Base-by-base conservation (phyloP, 1,140 invertebrate species). In the Arctopsyche grandis region DNA sequence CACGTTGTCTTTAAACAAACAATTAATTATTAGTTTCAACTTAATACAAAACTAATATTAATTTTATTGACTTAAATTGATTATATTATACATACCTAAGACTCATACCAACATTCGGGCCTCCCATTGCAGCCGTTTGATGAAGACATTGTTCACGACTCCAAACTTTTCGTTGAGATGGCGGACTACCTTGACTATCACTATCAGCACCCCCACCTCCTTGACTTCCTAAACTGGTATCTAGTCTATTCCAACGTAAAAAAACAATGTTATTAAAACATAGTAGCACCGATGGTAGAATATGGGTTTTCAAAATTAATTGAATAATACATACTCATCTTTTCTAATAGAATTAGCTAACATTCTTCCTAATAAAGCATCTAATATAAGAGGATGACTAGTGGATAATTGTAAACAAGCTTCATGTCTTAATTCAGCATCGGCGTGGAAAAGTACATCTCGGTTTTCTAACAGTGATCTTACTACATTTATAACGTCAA, bases 401-500 rank as follows among this genome's bases (percentile, higher is more conserved):
- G 97, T 95, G 87, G 96, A 92, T 87, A 97, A 92, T 83, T 95
- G 91, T 9, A 95, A 89, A 85, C 97, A 96, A 16, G 96, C 91
- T 84, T 97, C 94, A 85, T 97, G 94, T 74, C 97, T 86, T 22
- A 96, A 85, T 80, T 95, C 94, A 0, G 94, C 91, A 12, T 94
- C 90, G 60, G 97, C 91, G 83, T 90, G 90, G 87, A 95, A 97
- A 46, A 97, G 87, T 81, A 91, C 91, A 48, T 91, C 88, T 82
- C 93, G 91, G 82, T 96, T 91, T 85, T 97, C 95, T 75, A 98
- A 93, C 84, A 97, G 90, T 60, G 90, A 91, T 71, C 95, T 91
- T 9, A 97, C 91, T 19, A 97, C 95, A 85, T 96, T 96, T 84
- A 97, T 97, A 24, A 96, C 94, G 85, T 97, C 96, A 78, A 93